Evolutionary conservation across 2,888 invertebrate species (phyloP), one percentile per base, ranked within the genome.

Genomic region (Rotaria socialis): DNA sequence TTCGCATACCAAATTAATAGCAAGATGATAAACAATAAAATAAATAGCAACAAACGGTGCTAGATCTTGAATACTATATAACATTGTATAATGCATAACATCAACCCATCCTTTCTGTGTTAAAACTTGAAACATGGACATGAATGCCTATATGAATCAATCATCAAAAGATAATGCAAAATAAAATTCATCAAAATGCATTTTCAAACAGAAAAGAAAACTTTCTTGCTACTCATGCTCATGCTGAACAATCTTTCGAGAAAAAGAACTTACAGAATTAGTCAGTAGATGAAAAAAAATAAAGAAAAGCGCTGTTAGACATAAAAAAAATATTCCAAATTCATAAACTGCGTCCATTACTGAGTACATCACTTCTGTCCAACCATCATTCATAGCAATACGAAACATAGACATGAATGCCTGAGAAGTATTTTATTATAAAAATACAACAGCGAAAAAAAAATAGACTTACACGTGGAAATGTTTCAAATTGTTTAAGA

Each of bases 61-160:
- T 47, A 87, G 56, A 88, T 88, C 67, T 95, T 93, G n/a, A 22
- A 84, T 47, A 47, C 80, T 80, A 74, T 85, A 55, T 55, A 87
- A 67, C 96, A 99, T 97, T 0, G 98, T 98, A 91, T 97, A 96
- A 90, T 99, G 97, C 96, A 99, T 99, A 24, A 99, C 96, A 91
- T 99, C 99, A 4, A 98, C 97, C 99, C 99, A 99, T 8, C 98
- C 99, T 93, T 99, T 99, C 94, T 99, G 99, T 0, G 99, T 99
- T 87, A 99, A 93, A 90, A 99, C 99, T 95, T 99, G 99, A 91
- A 99, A 99, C 99, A 99, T 99, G 90, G 97, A 96, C 97, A 99
- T 98, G 91, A 98, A 97, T 1, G 98, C 98, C 94, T 95, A 80
- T 11, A 52, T 52, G 16, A 35, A 67, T 19, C 22, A 55, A 55